Percentiles rank a stretch among this genome's conserved stretches.
These are phyloP conservation scores for Micropterix aruncella DNA, from an alignment of 2,888 invertebrate species.

Conservation along the genomic window DNA sequence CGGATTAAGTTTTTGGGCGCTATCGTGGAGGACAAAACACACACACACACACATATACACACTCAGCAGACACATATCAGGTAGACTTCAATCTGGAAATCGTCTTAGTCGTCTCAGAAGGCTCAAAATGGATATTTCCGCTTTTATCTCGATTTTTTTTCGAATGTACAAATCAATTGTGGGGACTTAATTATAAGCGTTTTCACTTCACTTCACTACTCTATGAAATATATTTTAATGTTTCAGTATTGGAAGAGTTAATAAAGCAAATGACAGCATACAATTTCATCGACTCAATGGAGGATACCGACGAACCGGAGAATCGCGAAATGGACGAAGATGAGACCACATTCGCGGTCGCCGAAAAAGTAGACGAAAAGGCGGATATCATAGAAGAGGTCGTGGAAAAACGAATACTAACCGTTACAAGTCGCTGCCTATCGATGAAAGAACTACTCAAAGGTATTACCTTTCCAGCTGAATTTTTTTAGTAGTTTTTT, in stretches of 20 bases:
- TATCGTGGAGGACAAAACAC: no score
- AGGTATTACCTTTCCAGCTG: no score
- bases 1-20: no score
- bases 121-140: no score
- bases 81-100: no score
- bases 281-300: conserved; percentile 33
- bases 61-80: conserved; percentile 21
- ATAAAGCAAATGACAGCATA: conserved; percentile 50
- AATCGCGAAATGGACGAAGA: conserved; percentile 25
- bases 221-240: no score
- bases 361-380: conserved; percentile 13
- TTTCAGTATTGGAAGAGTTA: conserved; percentile 50
- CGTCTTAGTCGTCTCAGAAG: no score
- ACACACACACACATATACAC: no score
- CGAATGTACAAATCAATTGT: not conserved
- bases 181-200: no score
- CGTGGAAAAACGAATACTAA: conserved; percentile 21
- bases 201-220: no score
- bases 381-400: conserved; percentile 14
- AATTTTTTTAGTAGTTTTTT: no score
- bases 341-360: conserved; percentile 11
- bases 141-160: no score
- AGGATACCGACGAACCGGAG: conserved; percentile 22
- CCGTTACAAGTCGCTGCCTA: conserved; percentile 41
- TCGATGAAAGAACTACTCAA: conserved; percentile 29